Evolutionary conservation across 2,113 vertebrate species (phyloP).

Genomic region (Vulpes lagopus): DNA sequence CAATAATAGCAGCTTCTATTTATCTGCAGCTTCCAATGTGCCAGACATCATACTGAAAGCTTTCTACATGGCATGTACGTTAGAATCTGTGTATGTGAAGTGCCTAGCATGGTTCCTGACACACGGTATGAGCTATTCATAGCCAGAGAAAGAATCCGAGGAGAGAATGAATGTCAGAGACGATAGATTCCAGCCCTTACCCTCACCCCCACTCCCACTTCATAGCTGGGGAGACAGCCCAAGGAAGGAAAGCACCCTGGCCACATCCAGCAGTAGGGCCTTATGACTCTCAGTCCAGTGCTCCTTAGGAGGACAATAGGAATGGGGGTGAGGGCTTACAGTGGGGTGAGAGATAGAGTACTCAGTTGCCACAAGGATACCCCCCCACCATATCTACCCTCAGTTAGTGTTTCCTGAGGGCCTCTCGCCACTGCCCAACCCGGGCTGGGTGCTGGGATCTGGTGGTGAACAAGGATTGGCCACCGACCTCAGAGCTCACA

Average conservation of each 20-base stretch:
- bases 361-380: background rate
- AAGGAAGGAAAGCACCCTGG: background rate
- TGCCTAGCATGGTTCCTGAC: background rate
- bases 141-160: background rate
- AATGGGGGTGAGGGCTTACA: no score
- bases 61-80: rapidly evolving
- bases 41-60: background rate
- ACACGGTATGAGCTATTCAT: background rate
- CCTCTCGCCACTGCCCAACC: background rate
- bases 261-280: background rate
- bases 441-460: background rate
- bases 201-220: rapidly evolving
- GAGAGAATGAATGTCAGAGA: background rate
- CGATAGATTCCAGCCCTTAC: background rate
- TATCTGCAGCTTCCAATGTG: background rate
- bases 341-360: background rate
- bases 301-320: background rate
- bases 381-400: background rate
- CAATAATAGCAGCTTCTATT: background rate
- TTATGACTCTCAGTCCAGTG: background rate
- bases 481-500: background rate
- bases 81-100: background rate
- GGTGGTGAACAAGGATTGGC: background rate
- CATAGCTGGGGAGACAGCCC: background rate
- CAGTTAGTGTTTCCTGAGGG: background rate